Conservation (phyloP, 2,113 vertebrate genomes). For the Condylura cristata region DNA sequence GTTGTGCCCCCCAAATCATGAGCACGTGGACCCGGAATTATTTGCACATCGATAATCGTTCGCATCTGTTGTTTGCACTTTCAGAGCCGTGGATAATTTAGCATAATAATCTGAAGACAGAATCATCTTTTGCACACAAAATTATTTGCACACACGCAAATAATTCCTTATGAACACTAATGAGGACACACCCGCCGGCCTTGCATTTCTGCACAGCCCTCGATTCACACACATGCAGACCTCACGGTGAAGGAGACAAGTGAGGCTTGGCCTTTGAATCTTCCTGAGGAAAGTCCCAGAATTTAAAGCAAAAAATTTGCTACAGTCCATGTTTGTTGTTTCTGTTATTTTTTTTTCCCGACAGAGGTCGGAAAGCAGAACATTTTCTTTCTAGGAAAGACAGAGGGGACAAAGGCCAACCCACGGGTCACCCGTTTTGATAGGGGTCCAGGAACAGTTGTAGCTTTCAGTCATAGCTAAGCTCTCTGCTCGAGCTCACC, state of each 20-base stretch:
- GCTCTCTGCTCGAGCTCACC: rapidly evolving
- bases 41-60: background rate
- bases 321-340: background rate
- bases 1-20: background rate
- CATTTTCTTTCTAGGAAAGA: background rate
- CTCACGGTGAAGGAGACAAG: background rate
- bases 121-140: background rate
- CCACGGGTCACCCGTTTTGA: background rate
- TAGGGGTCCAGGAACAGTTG: background rate
- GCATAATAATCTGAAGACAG: background rate
- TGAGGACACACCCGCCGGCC: rapidly evolving
- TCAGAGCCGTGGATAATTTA: background rate
- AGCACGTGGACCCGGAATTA: background rate
- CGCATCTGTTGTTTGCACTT: background rate
- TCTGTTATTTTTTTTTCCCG: background rate
- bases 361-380: background rate
- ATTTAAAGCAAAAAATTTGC: background rate
- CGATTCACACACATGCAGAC: background rate
- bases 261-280: background rate
- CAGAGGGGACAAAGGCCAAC: background rate
- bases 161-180: too few species aligned
- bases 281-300: background rate
- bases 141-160: background rate
- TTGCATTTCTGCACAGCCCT: background rate
- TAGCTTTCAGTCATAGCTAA: background rate